Evolutionary conservation across 2,888 invertebrate genomes (phyloP), one percentile per base, ranked within the genome.

Genomic region (Biston stratarius): DNA sequence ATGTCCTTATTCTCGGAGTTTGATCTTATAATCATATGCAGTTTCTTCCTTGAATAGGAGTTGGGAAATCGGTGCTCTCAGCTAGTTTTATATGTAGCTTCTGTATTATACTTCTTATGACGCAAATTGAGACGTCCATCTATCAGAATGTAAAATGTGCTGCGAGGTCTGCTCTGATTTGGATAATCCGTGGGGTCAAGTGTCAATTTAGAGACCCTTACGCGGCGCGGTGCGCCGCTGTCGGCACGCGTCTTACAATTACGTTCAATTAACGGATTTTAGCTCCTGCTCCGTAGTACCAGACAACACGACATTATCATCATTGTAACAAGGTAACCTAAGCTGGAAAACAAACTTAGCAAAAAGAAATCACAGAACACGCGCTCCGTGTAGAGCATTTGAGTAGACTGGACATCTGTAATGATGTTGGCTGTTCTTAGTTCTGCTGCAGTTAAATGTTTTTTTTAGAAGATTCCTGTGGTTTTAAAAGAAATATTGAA

Each of bases 151-250:
- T 73, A 69, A 65, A 61, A 68, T 68, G 68, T 73, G 66, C 61
- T 69, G 51, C 74, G 72, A 76, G 75, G 76, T 74, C 82, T 83
- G 85, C 76, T 74, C 82, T 83, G 85, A 88, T 88, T 89, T 86
- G 73, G 83, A 79, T 86, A 86, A 88, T 87, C 84, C 84, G 78
- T 76, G 77, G 71, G 88, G 88, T 89, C 87, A 90, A 84, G 79
- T 77, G 88, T 85, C 85, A 89, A 87, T 85, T 85, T 77, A 81
- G 75, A 73, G 78, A 79, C 84, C 82, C 83, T 83, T 80, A 69
- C 70, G 73, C 67, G 69, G 70, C 71, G 67, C 69, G 64, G 42
- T 15, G 42, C 52, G 70, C 55, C 52, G 53, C 57, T 49, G 68
- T 67, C 76, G 78, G 79, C 78, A 79, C 78, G 80, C 78, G 77